Evolutionary conservation across 2,888 invertebrate genomes (phyloP).

Genomic region (Alloscopus bannaensis): DNA sequence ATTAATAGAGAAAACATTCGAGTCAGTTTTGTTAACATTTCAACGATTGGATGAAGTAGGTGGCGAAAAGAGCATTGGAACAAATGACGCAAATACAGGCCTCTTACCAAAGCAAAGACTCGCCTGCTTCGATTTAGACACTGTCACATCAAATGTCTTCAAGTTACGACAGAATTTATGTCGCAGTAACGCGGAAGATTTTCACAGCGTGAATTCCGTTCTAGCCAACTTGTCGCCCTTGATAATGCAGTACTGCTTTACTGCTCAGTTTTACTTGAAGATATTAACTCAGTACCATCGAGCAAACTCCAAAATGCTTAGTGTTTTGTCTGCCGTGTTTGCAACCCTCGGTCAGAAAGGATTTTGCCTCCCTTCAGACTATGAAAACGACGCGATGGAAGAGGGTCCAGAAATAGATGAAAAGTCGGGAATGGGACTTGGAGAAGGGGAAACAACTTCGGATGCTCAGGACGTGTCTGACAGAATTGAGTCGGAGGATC

Average conservation of each 20-base stretch:
- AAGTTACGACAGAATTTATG: slow-evolving; percentile 41
- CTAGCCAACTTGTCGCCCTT: slow-evolving; percentile 78
- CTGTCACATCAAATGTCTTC: slow-evolving; percentile 50
- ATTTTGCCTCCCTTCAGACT: slow-evolving; percentile 93
- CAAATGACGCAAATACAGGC: slow-evolving; percentile 80
- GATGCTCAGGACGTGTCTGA: slow-evolving; percentile 97
- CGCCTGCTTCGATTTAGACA: slow-evolving; percentile 53
- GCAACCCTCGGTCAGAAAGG: slow-evolving; percentile 90
- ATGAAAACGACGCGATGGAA: slow-evolving; percentile 79
- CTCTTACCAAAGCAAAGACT: slow-evolving; percentile 78
- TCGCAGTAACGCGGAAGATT: neutral
- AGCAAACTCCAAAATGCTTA: slow-evolving; percentile 87
- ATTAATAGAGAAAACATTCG: slow-evolving; percentile 38
- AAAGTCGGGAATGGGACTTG: slow-evolving; percentile 87
- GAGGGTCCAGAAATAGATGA: slow-evolving; percentile 77
- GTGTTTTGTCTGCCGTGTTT: slow-evolving; percentile 89
- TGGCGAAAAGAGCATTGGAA: slow-evolving; percentile 75
- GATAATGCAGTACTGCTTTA: slow-evolving; percentile 84
- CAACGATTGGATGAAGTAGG: slow-evolving; percentile 71
- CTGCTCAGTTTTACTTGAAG: slow-evolving; percentile 87
- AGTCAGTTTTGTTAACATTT: slow-evolving; percentile 56
- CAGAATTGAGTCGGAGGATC: slow-evolving; percentile 92
- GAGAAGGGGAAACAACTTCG: slow-evolving; percentile 84
- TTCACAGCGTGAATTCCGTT: neutral
- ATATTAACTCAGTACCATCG: slow-evolving; percentile 87